phyloP scores from a whole-genome alignment of 2,888 invertebrate species.

The Mythimna ferrago region DNA sequence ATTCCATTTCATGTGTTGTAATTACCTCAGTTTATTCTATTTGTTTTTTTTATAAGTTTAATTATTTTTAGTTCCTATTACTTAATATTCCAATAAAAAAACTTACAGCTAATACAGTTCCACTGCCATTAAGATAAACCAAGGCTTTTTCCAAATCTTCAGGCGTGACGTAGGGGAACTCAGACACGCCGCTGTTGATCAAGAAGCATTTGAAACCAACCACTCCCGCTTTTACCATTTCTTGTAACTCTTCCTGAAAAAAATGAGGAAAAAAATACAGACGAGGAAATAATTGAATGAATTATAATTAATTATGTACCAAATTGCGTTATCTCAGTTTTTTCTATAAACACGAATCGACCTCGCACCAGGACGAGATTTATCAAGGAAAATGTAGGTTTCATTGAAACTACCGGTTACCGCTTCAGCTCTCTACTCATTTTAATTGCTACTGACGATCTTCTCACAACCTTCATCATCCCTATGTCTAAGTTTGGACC shows the following conservation, averaged over 20 bases:
- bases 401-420: slow-evolving; percentile 22
- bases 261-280: neutral
- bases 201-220: slow-evolving; percentile 94
- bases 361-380: slow-evolving; percentile 12
- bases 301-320: neutral
- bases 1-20: too few species aligned
- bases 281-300: slow-evolving; percentile 13
- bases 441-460: neutral
- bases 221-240: slow-evolving; percentile 91
- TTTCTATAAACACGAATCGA: neutral
- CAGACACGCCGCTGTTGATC: slow-evolving; percentile 92
- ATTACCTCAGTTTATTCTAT: too few species aligned
- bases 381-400: slow-evolving; percentile 31
- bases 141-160: slow-evolving; percentile 90
- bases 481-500: neutral
- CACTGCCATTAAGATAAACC: slow-evolving; percentile 88
- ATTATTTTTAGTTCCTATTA: too few species aligned
- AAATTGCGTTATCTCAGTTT: slow-evolving; percentile 3
- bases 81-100: slow-evolving; percentile 35
- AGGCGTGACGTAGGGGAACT: slow-evolving; percentile 91
- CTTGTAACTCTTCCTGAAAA: slow-evolving; percentile 87
- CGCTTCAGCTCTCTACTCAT: neutral
- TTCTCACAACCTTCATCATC: neutral
- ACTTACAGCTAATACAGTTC: slow-evolving; percentile 92
- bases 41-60: too few species aligned